Conservation (phyloP, 2,888 invertebrate genomes). For the Phorcus lineatus region DNA sequence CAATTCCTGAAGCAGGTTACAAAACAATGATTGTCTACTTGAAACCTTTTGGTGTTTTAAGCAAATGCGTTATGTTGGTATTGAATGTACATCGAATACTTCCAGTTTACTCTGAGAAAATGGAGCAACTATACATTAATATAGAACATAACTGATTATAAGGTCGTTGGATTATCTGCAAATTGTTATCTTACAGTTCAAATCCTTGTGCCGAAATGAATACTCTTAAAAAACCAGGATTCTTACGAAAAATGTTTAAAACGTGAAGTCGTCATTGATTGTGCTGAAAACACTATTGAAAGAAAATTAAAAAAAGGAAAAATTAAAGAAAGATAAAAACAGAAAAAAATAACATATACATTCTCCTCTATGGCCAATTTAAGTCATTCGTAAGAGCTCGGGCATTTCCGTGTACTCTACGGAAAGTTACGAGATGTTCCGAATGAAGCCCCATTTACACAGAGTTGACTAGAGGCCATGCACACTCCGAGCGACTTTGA, state of each 20-base stretch:
- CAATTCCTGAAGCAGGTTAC: too few relatives aligned
- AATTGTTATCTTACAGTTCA: too few relatives aligned
- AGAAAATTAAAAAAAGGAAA: background rate
- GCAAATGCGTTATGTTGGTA: too few relatives aligned
- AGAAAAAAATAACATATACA: background rate
- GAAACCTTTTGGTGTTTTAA: too few relatives aligned
- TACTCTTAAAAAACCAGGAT: background rate
- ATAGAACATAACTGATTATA: background rate
- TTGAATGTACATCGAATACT: too few relatives aligned
- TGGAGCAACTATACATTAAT: background rate
- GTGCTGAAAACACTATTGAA: background rate
- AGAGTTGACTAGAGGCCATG: background rate
- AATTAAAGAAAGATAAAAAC: background rate
- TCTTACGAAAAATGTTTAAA: background rate
- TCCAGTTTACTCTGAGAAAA: background rate
- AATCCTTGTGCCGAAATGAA: too few relatives aligned
- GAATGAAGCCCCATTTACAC: too few relatives aligned
- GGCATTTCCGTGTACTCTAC: too few relatives aligned
- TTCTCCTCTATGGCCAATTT: background rate
- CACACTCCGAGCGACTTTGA: constrained; percentile 8
- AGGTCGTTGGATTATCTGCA: too few relatives aligned
- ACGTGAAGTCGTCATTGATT: background rate
- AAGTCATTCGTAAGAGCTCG: background rate
- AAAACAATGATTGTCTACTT: too few relatives aligned
- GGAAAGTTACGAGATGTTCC: too few relatives aligned